These are phyloP conservation scores for Sitobion miscanthi DNA, from an alignment of 1,140 invertebrate species.

Conservation along the genomic window DNA sequence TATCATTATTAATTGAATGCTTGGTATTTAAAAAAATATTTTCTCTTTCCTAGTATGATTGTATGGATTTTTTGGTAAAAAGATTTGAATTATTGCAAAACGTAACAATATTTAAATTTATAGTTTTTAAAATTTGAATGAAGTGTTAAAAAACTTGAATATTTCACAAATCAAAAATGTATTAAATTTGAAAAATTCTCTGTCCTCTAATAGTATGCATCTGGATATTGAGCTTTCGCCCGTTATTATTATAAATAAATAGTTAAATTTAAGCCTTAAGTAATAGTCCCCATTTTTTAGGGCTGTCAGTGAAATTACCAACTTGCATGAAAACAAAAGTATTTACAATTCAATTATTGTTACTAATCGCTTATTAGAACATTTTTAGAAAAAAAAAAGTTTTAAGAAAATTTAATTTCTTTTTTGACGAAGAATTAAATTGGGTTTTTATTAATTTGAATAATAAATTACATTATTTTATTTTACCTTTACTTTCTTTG, in stretches of 20 bases:
- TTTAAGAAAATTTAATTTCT: too few species aligned
- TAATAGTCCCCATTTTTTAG: background rate
- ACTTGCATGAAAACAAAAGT: too few species aligned
- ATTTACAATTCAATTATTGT: too few species aligned
- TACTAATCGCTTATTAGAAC: too few species aligned
- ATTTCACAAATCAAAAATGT: background rate
- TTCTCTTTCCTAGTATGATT: background rate
- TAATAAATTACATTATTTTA: too few species aligned
- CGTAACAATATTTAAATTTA: background rate
- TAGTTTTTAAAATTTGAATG: background rate
- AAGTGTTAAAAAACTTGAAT: background rate
- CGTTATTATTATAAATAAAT: too few species aligned
- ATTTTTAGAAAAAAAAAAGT: too few species aligned
- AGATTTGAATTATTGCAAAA: background rate
- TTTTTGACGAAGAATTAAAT: too few species aligned
- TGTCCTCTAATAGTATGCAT: too few species aligned
- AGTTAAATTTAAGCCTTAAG: background rate
- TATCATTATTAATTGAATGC: background rate
- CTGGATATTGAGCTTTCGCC: too few species aligned
- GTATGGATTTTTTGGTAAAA: background rate
- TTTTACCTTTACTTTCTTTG: too few species aligned
- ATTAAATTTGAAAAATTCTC: background rate
- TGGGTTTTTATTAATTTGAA: too few species aligned
- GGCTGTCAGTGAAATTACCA: background rate
- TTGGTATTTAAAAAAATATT: background rate